Evolutionary conservation across 2,888 invertebrate species (phyloP).

Genomic region (Tenthredo livida): DNA sequence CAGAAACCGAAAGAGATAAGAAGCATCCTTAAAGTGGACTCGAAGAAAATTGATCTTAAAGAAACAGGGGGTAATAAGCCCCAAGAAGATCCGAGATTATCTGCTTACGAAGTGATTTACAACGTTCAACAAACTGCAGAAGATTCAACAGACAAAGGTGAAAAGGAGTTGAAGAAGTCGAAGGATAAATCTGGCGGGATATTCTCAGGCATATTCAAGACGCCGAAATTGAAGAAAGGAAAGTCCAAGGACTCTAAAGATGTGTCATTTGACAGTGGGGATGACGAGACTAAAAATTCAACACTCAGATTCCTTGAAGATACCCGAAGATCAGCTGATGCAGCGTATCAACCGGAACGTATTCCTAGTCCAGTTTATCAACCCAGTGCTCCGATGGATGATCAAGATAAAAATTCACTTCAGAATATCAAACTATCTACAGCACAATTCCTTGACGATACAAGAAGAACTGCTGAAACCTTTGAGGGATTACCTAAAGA

Average conservation of each 20-base stretch:
- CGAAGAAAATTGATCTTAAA: slow-evolving; percentile 60
- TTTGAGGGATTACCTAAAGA: slow-evolving; percentile 62
- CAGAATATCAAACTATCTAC: slow-evolving; percentile 73
- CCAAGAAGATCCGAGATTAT: slow-evolving; percentile 58
- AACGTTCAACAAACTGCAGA: slow-evolving; percentile 61
- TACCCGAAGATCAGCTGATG: slow-evolving; percentile 62
- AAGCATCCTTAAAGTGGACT: slow-evolving; percentile 47
- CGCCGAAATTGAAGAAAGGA: slow-evolving; percentile 70
- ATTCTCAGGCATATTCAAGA: slow-evolving; percentile 74
- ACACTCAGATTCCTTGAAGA: slow-evolving; percentile 66
- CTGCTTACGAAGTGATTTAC: slow-evolving; percentile 70
- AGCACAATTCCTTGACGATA: slow-evolving; percentile 71
- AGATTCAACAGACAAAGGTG: slow-evolving; percentile 61
- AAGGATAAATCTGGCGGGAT: slow-evolving; percentile 72
- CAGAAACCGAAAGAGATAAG: slow-evolving; percentile 53
- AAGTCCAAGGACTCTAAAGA: slow-evolving; percentile 73
- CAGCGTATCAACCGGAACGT: slow-evolving; percentile 44
- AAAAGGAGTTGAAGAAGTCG: slow-evolving; percentile 65
- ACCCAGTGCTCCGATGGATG: slow-evolving; percentile 54
- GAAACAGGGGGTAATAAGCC: slow-evolving; percentile 60
- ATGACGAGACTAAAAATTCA: slow-evolving; percentile 68
- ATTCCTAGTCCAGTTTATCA: slow-evolving; percentile 16
- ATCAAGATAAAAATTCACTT: slow-evolving; percentile 54
- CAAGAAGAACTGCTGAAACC: slow-evolving; percentile 80
- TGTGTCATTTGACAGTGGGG: slow-evolving; percentile 72